These are phyloP conservation scores for Zapus hudsonius DNA, from an alignment of 2,113 vertebrate species.

Conservation along the genomic window DNA sequence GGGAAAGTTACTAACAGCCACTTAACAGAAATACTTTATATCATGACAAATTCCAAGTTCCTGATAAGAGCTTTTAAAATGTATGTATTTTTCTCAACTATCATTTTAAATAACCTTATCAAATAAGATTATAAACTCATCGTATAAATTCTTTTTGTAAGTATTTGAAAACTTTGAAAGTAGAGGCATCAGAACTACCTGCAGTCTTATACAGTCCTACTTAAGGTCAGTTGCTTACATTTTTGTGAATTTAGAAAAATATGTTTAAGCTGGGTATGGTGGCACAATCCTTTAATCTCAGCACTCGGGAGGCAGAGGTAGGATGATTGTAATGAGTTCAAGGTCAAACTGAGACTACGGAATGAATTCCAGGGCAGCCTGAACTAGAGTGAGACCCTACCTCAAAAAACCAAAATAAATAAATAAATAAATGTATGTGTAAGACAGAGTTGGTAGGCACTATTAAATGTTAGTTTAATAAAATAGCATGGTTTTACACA, in stretches of 20 bases:
- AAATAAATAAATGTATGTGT: not conserved
- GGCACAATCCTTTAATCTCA: too few species aligned
- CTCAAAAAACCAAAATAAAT: too few species aligned
- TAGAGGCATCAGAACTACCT: not conserved
- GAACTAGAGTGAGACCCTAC: too few species aligned
- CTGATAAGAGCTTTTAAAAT: not conserved
- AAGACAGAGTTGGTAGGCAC: not conserved
- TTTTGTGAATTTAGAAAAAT: not conserved
- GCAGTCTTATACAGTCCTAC: not conserved
- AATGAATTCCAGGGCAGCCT: too few species aligned
- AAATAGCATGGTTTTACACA: not conserved
- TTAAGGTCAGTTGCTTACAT: not conserved
- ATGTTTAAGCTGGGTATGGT: too few species aligned
- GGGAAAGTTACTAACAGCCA: not conserved
- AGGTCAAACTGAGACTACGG: too few species aligned
- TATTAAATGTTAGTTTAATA: constrained; percentile 44
- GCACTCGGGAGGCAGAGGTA: too few species aligned
- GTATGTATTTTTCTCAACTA: not conserved
- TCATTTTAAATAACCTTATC: not conserved
- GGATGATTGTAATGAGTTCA: too few species aligned
- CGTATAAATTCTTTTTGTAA: not conserved
- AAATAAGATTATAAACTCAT: not conserved
- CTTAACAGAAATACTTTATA: not conserved
- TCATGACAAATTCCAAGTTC: not conserved
- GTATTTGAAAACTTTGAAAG: not conserved